phyloP scores from a whole-genome alignment of 2,888 invertebrate genomes.

The Drosophila pegasa region DNA sequence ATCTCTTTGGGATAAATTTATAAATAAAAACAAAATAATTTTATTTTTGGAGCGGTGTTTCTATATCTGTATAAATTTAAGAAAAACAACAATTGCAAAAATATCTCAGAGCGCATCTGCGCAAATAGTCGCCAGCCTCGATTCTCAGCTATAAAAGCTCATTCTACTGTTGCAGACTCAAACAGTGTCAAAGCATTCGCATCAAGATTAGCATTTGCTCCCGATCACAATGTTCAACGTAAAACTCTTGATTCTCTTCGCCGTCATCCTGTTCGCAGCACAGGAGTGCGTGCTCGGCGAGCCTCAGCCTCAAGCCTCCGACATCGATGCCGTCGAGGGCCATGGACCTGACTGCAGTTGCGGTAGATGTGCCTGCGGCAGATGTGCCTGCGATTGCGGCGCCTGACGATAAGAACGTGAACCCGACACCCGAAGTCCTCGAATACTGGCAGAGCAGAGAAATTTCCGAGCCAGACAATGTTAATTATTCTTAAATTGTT shows the following conservation, averaged over 20 bases:
- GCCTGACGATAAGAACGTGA: too few relatives aligned
- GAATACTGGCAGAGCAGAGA: constrained; percentile 8
- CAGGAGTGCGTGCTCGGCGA: constrained; percentile 26
- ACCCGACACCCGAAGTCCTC: too few relatives aligned
- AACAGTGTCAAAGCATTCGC: constrained; percentile 17
- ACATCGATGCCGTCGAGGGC: fast-evolving
- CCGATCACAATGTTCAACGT: constrained; percentile 46
- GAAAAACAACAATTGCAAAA: constrained; percentile 9
- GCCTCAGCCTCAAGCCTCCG: too few relatives aligned
- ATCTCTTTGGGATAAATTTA: neutral
- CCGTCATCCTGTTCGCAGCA: constrained; percentile 35
- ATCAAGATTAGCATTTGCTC: neutral
- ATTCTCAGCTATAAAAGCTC: constrained; percentile 38
- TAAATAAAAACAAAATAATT: neutral
- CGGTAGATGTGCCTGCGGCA: neutral
- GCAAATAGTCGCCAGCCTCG: constrained; percentile 34
- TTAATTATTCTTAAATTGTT: constrained; percentile 8
- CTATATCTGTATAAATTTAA: neutral
- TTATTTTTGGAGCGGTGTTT: neutral
- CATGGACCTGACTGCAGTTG: neutral
- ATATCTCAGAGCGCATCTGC: constrained; percentile 44
- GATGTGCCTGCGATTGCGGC: neutral
- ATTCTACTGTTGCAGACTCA: neutral
- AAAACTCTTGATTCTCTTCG: constrained; percentile 52
- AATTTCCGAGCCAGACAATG: neutral